Conservation (phyloP, 2,888 invertebrate species). For the Druceiella hillmani region DNA sequence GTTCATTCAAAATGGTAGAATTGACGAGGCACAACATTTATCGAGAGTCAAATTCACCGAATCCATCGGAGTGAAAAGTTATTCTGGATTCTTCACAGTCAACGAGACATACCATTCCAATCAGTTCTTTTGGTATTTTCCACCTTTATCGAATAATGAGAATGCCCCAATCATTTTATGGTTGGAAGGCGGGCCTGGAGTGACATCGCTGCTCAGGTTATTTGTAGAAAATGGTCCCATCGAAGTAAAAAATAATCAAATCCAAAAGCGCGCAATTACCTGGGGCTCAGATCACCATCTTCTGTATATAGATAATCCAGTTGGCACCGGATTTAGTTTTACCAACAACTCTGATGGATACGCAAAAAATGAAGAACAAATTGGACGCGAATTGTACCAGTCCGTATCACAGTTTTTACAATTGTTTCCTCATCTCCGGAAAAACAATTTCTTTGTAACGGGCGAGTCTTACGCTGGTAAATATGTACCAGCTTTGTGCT, state of each 20-base stretch:
- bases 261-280: conserved; percentile 62
- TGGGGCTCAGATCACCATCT: conserved; percentile 78
- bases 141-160: conserved; percentile 42
- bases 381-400: conserved; percentile 73
- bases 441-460: conserved; percentile 76
- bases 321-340: conserved; percentile 89
- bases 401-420: conserved; percentile 78
- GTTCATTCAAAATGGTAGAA: conserved; percentile 63
- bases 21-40: conserved; percentile 55
- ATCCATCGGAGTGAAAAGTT: conserved; percentile 57
- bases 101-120: conserved; percentile 72
- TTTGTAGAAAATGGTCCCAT: conserved; percentile 81
- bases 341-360: conserved; percentile 72
- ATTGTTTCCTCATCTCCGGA: conserved; percentile 69
- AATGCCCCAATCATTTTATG: conserved; percentile 72
- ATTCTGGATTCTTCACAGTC: conserved; percentile 81
- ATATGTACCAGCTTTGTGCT: conserved; percentile 69
- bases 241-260: conserved; percentile 32
- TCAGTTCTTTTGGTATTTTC: conserved; percentile 91
- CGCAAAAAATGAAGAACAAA: conserved; percentile 70
- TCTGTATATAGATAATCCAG: conserved; percentile 90
- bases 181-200: conserved; percentile 85
- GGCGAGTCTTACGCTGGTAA: conserved; percentile 89
- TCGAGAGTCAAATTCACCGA: conserved; percentile 56
- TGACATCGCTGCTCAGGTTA: conserved; percentile 71